These are phyloP conservation scores for Xanthorhoe designata DNA, from an alignment of 2,888 invertebrate genomes.

Conservation along the genomic window DNA sequence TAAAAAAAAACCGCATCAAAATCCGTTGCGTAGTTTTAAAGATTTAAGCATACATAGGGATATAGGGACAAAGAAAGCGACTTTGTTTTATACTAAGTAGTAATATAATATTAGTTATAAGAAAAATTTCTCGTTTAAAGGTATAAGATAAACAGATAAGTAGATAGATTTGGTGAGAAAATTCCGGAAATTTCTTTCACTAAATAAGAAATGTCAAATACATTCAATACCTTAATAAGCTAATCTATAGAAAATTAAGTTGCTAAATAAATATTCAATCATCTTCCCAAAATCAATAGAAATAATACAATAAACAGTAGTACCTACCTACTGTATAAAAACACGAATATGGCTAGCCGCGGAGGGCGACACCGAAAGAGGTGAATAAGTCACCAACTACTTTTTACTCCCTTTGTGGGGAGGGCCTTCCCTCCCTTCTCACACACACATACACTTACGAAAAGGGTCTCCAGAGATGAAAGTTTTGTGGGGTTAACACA, in stretches of 20 bases:
- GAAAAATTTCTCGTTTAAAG: no score
- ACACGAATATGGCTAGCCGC: conserved; percentile 64
- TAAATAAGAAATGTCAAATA: background rate
- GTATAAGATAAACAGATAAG: no score
- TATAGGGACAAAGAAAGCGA: no score
- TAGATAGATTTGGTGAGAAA: background rate
- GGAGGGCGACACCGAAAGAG: conserved; percentile 84
- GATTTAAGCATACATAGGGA: no score
- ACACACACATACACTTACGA: conserved; percentile 57
- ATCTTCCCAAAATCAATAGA: conserved; percentile 10
- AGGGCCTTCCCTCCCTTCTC: conserved; percentile 59
- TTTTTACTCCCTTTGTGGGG: conserved; percentile 83
- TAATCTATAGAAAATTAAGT: background rate
- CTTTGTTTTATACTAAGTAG: no score
- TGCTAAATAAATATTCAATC: conserved; percentile 8
- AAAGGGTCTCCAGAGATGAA: conserved; percentile 81
- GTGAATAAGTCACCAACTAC: conserved; percentile 84
- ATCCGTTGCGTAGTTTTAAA: no score
- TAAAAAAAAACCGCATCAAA: no score
- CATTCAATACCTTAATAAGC: background rate
- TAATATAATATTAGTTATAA: no score
- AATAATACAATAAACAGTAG: conserved; percentile 10
- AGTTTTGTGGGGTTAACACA: conserved; percentile 84
- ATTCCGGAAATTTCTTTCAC: background rate
- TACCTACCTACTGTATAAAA: conserved; percentile 55